Evolutionary conservation across 2,888 invertebrate species (phyloP).

Genomic region (Dynastes tityus): DNA sequence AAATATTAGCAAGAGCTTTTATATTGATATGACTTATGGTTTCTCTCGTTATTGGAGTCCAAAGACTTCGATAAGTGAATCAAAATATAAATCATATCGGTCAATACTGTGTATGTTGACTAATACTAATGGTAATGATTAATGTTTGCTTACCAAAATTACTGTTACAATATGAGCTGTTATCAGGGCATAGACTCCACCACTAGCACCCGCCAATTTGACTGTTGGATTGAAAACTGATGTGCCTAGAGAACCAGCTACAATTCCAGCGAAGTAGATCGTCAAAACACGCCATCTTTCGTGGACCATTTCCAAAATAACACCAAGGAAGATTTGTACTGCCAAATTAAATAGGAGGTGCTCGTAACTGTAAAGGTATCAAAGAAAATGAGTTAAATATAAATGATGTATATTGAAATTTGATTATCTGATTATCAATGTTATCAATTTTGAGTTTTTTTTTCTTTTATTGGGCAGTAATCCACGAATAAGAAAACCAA

Average conservation of each 20-base stretch:
- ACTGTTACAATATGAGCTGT: constrained; percentile 95
- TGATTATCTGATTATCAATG: no score
- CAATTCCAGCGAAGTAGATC: constrained; percentile 88
- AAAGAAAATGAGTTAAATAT: not conserved
- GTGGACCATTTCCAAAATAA: constrained; percentile 97
- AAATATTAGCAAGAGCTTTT: no score
- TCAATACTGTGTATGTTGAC: constrained; percentile 60
- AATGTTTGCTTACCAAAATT: constrained; percentile 67
- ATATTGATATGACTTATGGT: no score
- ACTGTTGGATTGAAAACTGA: constrained; percentile 86
- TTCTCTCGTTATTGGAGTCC: no score
- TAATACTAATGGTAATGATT: not conserved
- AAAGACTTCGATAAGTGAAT: no score
- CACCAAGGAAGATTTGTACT: constrained; percentile 93
- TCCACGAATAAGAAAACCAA: no score
- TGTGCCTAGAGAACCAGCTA: constrained; percentile 88
- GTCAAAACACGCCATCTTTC: constrained; percentile 92
- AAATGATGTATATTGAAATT: no score
- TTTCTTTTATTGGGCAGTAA: no score
- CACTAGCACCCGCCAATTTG: constrained; percentile 94
- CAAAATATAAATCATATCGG: constrained; percentile 73
- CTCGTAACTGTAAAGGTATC: constrained; percentile 77
- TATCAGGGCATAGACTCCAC: constrained; percentile 95
- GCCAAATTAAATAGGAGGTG: constrained; percentile 93
- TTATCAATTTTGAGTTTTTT: no score